Evolutionary conservation across 2,113 vertebrate genomes (phyloP).

Genomic region (Anoplopoma fimbria): DNA sequence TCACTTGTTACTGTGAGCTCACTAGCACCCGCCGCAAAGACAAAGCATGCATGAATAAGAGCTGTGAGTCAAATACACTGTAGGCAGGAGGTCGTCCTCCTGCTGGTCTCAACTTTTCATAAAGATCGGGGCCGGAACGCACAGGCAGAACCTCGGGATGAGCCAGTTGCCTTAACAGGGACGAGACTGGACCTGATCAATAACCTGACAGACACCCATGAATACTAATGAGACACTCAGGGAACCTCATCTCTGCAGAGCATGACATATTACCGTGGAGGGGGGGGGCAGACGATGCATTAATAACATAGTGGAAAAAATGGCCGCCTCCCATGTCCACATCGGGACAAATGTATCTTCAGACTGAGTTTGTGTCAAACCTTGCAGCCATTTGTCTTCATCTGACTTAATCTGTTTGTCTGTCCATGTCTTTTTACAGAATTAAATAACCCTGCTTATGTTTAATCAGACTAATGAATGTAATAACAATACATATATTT

Average conservation of each 20-base stretch:
- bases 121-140: conserved; percentile 38
- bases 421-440: not conserved
- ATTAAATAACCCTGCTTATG: not conserved
- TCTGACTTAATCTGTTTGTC: not conserved
- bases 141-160: conserved; percentile 25
- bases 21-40: not conserved
- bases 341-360: conserved; percentile 10
- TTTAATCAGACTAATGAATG: not conserved
- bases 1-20: conserved; percentile 16
- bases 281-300: conserved; percentile 31
- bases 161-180: conserved; percentile 46
- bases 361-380: conserved; percentile 18
- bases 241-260: conserved; percentile 45
- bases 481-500: no score
- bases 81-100: conserved; percentile 27
- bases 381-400: not conserved
- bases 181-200: conserved; percentile 72
- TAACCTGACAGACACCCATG: conserved; percentile 74
- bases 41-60: conserved; percentile 14
- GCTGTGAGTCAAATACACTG: conserved; percentile 20
- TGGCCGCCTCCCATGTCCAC: conserved; percentile 14
- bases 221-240: conserved; percentile 77
- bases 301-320: conserved; percentile 47
- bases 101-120: conserved; percentile 45
- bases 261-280: conserved; percentile 33